Base-by-base conservation (phyloP, 1,140 invertebrate species). In the Choristoneura fumiferana region DNA sequence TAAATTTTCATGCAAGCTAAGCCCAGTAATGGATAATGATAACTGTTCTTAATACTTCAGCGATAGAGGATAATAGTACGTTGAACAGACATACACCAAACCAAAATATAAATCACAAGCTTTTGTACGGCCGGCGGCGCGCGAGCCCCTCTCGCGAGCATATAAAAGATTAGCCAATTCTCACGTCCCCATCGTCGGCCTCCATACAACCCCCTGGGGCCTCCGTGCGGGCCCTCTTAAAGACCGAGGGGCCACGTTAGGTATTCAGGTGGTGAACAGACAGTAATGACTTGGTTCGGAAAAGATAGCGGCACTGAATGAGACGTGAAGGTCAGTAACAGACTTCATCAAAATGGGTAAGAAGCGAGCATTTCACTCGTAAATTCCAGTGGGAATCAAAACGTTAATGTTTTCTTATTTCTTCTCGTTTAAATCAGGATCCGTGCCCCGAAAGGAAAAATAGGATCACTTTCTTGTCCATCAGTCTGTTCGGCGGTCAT, bases 91-190 rank as follows among this genome's bases (percentile, higher is more conserved):
- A n/a, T n/a, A n/a, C n/a, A n/a, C n/a, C n/a, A n/a, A n/a, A n/a
- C n/a, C n/a, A n/a, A 29, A 29, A 29, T 3, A 29, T 29, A 29
- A 29, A 49, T 17, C 40, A 13, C n/a, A 49, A 49, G 4, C 43
- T 12, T 49, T 49, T 49, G 43, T 49, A 17, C 12, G 18, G 43
- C 43, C n/a, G 43, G 17, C 18, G 43, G 9, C 43, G n/a, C 18
- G 10, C 43, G 9, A 15, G n/a, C 43, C 40, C 43, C 18, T 49
- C 18, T 29, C 22, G 2, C 22, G 6, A 29, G 43, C 43, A 49
- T 17, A 49, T 49, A 49, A 49, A 49, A 49, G 43, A 49, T 49
- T 49, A 49, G 43, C 18, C 43, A 49, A 49, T 49, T 17, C 43
- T 49, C 43, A 49, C 43, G 43, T 49, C 18, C 10, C 43, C 18